Evolutionary conservation across 2,888 invertebrate genomes (phyloP).

Genomic region (Microctonus hyperodae): DNA sequence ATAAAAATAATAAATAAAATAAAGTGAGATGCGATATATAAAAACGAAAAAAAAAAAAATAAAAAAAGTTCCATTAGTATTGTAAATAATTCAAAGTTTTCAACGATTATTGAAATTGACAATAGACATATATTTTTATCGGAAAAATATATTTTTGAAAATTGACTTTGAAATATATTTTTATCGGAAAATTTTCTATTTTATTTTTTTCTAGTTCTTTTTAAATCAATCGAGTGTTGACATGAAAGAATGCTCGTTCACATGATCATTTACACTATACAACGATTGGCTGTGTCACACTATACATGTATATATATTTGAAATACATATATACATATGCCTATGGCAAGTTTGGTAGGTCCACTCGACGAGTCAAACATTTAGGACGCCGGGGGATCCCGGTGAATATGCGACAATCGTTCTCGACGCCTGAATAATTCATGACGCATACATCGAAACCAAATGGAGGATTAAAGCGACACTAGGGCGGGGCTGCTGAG

Average conservation of each 20-base stretch:
- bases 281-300: not conserved
- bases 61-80: not conserved
- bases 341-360: slow-evolving; percentile 15
- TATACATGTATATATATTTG: too few relatives aligned
- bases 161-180: not conserved
- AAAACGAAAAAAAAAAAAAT: not conserved
- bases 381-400: slow-evolving; percentile 39
- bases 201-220: not conserved
- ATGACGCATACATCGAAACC: slow-evolving; percentile 43
- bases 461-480: slow-evolving; percentile 47
- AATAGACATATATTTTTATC: not conserved
- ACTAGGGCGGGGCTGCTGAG: slow-evolving; percentile 28
- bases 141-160: too few relatives aligned
- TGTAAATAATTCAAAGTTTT: not conserved
- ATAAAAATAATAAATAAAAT: not conserved
- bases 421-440: slow-evolving; percentile 44
- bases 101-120: not conserved
- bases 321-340: not conserved
- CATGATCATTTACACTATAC: slow-evolving; percentile 22
- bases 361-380: slow-evolving; percentile 43
- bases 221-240: slow-evolving; percentile 7
- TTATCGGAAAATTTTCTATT: not conserved
- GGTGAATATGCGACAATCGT: slow-evolving; percentile 46
- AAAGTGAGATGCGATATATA: slow-evolving; percentile 3
- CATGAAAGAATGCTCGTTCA: slow-evolving; percentile 14